Evolutionary conservation across 2,113 vertebrate species (phyloP).

Genomic region (Brachyhypopomus occidentalis): DNA sequence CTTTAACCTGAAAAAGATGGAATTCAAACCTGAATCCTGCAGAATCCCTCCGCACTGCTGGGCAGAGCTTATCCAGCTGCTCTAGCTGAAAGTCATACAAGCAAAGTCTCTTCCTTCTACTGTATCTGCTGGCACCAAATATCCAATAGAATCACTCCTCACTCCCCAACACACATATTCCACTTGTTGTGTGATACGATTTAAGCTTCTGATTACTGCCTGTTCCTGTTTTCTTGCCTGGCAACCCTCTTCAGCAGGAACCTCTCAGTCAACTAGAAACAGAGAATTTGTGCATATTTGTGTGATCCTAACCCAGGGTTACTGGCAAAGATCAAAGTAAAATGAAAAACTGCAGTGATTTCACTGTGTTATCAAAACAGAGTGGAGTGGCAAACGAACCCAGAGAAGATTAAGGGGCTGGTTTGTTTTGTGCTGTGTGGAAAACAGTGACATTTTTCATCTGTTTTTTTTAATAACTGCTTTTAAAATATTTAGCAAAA

Average conservation of each 20-base stretch:
- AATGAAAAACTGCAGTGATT: slow-evolving; percentile 15
- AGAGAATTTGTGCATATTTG: neutral
- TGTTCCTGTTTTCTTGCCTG: neutral
- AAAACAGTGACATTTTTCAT: slow-evolving; percentile 33
- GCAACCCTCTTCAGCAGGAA: no score
- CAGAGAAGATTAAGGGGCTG: slow-evolving; percentile 24
- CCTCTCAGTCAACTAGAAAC: no score
- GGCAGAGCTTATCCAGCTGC: no score
- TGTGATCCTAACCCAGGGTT: slow-evolving; percentile 6
- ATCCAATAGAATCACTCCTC: slow-evolving; percentile 4
- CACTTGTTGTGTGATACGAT: slow-evolving; percentile 13
- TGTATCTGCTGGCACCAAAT: neutral
- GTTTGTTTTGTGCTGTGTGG: slow-evolving; percentile 18
- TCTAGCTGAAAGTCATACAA: neutral
- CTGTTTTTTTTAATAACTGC: slow-evolving; percentile 19
- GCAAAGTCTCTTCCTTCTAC: neutral
- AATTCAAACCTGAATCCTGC: no score
- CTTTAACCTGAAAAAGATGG: no score
- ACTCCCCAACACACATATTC: neutral
- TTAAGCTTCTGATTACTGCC: slow-evolving; percentile 16
- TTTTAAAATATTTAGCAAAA: slow-evolving; percentile 47
- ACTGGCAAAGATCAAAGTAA: slow-evolving; percentile 43
- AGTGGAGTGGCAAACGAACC: slow-evolving; percentile 7
- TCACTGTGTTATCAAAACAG: slow-evolving; percentile 15
- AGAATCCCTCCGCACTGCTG: no score